Percentiles rank a stretch among this genome's conserved stretches.
Evolutionary conservation across 92 coral and sea anemone species (phyloP).

Genomic region (Umimayanthus chanpuru): DNA sequence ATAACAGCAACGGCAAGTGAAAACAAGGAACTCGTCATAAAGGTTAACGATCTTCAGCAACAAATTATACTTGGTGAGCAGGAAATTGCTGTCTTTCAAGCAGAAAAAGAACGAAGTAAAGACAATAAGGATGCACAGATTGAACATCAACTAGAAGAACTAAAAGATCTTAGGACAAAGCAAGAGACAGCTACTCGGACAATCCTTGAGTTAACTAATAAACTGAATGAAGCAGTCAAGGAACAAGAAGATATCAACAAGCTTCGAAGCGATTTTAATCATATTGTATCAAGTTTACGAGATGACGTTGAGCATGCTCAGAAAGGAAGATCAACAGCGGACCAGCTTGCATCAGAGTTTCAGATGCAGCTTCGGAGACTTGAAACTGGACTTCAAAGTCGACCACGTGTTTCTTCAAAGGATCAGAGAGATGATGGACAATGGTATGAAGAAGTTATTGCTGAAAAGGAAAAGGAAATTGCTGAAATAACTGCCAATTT

Average conservation of each 20-base stretch:
- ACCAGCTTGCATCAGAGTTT: slow-evolving; percentile 78
- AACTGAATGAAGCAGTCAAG: slow-evolving; percentile 48
- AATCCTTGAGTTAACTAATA: slow-evolving; percentile 26
- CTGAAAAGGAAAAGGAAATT: slow-evolving; percentile 11
- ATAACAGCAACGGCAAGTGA: slow-evolving; percentile 32
- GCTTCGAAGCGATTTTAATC: slow-evolving; percentile 78
- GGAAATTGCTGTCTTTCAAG: slow-evolving; percentile 45
- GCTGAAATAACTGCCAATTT: slow-evolving; percentile 17
- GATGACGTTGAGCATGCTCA: slow-evolving; percentile 82
- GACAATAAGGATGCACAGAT: slow-evolving; percentile 44
- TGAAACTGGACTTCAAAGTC: background rate
- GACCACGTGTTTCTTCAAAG: background rate
- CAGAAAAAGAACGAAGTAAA: slow-evolving; percentile 31
- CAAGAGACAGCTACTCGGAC: slow-evolving; percentile 19
- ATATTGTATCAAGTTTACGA: slow-evolving; percentile 90
- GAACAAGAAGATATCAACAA: slow-evolving; percentile 69
- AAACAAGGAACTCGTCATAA: slow-evolving; percentile 39
- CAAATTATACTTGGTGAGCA: slow-evolving; percentile 38
- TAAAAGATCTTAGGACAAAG: slow-evolving; percentile 39
- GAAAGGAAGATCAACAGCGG: slow-evolving; percentile 74
- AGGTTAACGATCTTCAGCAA: slow-evolving; percentile 27
- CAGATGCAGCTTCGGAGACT: slow-evolving; percentile 56
- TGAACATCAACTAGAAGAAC: slow-evolving; percentile 36
- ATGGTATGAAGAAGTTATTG: background rate
- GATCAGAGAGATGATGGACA: slow-evolving; percentile 2